These are phyloP conservation scores for Melanophora roralis DNA, from an alignment of 2,888 invertebrate species.

Conservation along the genomic window DNA sequence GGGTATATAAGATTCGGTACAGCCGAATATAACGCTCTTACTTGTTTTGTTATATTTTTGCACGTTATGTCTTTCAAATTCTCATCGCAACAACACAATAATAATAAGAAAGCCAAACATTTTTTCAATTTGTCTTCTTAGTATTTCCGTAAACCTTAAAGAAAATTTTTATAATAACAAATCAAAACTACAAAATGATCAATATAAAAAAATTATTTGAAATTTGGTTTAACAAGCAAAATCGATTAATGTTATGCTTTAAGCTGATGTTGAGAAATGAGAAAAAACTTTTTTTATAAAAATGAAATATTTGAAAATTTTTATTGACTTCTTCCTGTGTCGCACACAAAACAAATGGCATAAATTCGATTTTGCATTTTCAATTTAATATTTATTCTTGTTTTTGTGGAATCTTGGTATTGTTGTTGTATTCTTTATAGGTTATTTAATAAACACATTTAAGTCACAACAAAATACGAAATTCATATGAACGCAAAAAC, in stretches of 20 bases:
- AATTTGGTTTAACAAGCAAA: background rate
- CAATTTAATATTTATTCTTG: constrained; percentile 68
- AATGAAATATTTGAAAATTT: constrained; percentile 1
- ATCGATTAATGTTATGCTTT: background rate
- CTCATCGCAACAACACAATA: too few relatives aligned
- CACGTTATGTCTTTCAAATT: too few relatives aligned
- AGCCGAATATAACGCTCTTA: too few relatives aligned
- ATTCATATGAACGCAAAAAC: constrained; percentile 14
- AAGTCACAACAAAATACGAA: constrained; percentile 23
- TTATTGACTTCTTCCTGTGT: constrained; percentile 51
- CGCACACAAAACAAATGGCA: constrained; percentile 53
- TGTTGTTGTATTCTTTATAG: constrained; percentile 18
- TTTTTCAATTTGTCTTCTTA: background rate
- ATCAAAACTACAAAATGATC: background rate
- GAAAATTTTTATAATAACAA: too few relatives aligned
- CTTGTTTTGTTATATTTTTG: too few relatives aligned
- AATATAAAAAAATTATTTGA: background rate
- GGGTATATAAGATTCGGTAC: too few relatives aligned
- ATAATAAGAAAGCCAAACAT: too few relatives aligned
- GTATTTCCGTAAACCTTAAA: background rate
- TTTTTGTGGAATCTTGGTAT: background rate
- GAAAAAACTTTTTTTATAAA: background rate
- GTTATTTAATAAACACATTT: constrained; percentile 34
- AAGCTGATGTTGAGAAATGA: background rate
- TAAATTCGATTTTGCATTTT: constrained; percentile 70